Evolutionary conservation across 2,113 vertebrate species (phyloP).

Genomic region (Corythaeola cristata): DNA sequence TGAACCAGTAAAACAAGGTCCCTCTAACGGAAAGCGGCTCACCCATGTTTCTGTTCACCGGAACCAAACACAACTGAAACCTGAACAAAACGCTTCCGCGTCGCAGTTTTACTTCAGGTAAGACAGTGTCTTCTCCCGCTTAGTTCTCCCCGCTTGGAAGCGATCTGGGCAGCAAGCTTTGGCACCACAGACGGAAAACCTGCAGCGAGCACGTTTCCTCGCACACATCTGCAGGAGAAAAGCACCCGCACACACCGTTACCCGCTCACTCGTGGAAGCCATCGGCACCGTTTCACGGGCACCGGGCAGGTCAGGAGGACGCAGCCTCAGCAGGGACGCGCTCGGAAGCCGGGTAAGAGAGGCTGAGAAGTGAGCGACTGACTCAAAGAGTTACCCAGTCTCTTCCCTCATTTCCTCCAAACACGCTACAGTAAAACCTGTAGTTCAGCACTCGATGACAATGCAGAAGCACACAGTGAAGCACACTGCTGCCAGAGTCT

Average conservation of each 20-base stretch:
- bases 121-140: not conserved
- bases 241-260: fast-evolving
- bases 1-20: not conserved
- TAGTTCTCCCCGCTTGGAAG: not conserved
- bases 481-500: no score
- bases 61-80: not conserved
- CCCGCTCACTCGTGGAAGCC: not conserved
- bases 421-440: not conserved
- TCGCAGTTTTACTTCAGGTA: not conserved
- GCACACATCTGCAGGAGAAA: fast-evolving
- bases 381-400: not conserved
- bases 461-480: not conserved
- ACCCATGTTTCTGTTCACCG: not conserved
- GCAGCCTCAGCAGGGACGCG: not conserved
- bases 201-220: not conserved
- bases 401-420: not conserved
- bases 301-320: not conserved
- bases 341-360: not conserved
- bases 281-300: fast-evolving
- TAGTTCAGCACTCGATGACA: not conserved
- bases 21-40: not conserved
- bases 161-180: not conserved
- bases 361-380: not conserved
- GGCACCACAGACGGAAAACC: not conserved
- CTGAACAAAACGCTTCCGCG: not conserved